These are phyloP conservation scores for Gallinago solitaria DNA, from an alignment of 2,797 vertebrate genomes.

Conservation along the genomic window DNA sequence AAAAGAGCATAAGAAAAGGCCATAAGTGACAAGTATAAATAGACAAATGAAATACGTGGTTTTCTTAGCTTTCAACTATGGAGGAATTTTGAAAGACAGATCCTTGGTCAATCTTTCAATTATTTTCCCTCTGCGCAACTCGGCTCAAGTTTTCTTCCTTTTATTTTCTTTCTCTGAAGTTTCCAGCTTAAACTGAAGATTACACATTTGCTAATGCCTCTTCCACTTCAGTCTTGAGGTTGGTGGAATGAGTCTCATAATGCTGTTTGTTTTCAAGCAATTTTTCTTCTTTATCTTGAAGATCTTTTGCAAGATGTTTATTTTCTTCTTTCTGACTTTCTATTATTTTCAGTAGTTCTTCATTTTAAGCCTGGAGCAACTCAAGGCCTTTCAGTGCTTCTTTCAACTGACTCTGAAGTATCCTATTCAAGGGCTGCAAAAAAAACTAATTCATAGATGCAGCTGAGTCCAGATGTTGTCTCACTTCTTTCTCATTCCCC, in stretches of 20 bases:
- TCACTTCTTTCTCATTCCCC: neutral
- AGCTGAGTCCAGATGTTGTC: neutral
- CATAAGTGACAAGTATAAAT: neutral
- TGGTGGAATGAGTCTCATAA: slow-evolving; percentile 72
- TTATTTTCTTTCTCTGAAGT: slow-evolving; percentile 82
- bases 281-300: slow-evolving; percentile 79
- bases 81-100: neutral
- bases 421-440: neutral
- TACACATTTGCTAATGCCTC: slow-evolving; percentile 78
- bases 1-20: neutral
- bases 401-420: neutral
- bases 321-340: slow-evolving; percentile 79
- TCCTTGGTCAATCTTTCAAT: neutral
- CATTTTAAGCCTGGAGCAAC: neutral
- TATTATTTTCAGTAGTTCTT: slow-evolving; percentile 73
- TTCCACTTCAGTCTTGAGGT: slow-evolving; percentile 78
- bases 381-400: neutral
- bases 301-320: slow-evolving; percentile 59
- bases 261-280: slow-evolving; percentile 79
- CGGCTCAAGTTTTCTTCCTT: neutral
- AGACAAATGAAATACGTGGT: neutral
- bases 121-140: neutral
- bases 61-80: neutral
- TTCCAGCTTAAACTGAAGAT: slow-evolving; percentile 78
- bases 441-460: neutral